A percentile compares a stretch with the other conserved stretches of the same genome.
These are phyloP conservation scores for Callimorpha dominula DNA, from an alignment of 2,888 invertebrate genomes.

Conservation along the genomic window DNA sequence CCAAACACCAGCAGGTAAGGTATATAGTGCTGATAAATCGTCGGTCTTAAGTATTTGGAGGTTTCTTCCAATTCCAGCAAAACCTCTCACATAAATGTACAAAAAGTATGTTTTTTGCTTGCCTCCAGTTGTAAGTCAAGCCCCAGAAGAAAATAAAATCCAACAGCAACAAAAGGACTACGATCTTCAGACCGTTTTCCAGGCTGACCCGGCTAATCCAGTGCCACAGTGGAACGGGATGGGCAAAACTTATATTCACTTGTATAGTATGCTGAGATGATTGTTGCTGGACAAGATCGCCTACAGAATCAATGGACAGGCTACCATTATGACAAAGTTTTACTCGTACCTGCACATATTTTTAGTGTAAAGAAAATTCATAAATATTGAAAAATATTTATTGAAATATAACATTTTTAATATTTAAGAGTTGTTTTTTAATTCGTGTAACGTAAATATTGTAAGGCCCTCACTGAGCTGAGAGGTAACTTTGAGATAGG, in stretches of 20 bases:
- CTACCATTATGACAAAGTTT: neutral
- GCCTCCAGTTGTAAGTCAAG: neutral
- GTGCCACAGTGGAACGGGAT: neutral
- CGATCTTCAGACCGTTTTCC: constrained; percentile 16
- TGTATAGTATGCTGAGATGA: constrained; percentile 4
- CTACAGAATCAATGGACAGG: neutral
- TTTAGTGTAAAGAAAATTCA: neutral
- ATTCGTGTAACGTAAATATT: no score
- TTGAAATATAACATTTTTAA: neutral
- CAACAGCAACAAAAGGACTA: neutral
- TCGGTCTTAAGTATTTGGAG: no score
- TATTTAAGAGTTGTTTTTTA: neutral
- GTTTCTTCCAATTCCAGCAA: neutral
- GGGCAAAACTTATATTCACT: constrained; percentile 1
- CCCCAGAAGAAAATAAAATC: neutral
- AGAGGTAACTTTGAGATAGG: no score
- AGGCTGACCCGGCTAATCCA: neutral
- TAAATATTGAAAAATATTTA: neutral
- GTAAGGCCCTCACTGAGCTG: no score
- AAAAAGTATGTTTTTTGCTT: neutral
- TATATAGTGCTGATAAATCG: no score
- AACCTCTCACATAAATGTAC: neutral
- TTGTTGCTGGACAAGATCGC: no score
- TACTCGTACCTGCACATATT: neutral
- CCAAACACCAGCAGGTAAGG: no score